These are phyloP conservation scores for Torymus aiolomorphi DNA, from an alignment of 2,888 invertebrate species.

Conservation along the genomic window DNA sequence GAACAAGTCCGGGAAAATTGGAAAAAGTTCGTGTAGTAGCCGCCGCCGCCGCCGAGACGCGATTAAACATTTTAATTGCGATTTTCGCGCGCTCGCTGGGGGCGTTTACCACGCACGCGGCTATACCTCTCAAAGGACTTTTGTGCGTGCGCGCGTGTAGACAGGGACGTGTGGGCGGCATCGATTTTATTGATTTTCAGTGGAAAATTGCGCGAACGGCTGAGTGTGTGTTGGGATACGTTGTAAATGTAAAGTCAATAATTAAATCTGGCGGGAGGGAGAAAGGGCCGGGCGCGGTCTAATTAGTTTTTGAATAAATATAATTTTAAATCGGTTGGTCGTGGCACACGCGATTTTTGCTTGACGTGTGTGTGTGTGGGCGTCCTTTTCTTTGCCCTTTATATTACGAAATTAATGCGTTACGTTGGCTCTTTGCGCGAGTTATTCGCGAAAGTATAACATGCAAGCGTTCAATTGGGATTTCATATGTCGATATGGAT, in stretches of 20 bases:
- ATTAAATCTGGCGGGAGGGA: constrained; percentile 30
- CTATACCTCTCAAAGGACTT: constrained; percentile 32
- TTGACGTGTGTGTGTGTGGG: no score
- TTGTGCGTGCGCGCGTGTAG: background rate
- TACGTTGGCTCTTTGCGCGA: no score
- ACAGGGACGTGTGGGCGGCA: background rate
- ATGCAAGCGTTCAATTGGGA: no score
- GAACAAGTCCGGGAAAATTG: no score
- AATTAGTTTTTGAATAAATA: constrained; percentile 52
- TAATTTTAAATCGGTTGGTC: constrained; percentile 29
- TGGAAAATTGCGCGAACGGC: constrained; percentile 25
- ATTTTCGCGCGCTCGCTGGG: constrained; percentile 60
- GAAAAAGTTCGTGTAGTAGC: no score
- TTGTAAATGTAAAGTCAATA: constrained; percentile 42
- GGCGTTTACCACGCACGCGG: background rate
- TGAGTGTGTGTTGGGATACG: background rate
- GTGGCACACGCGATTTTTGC: background rate
- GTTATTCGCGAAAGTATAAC: no score
- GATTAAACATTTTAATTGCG: constrained; percentile 74
- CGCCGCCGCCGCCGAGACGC: constrained; percentile 67
- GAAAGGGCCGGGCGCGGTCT: background rate
- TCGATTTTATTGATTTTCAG: constrained; percentile 46
- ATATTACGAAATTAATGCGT: no score
- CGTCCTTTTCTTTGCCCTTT: no score
- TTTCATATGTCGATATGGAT: no score